Conservation (phyloP, 2,888 invertebrate genomes). For the Gisinianus flammeolus region DNA sequence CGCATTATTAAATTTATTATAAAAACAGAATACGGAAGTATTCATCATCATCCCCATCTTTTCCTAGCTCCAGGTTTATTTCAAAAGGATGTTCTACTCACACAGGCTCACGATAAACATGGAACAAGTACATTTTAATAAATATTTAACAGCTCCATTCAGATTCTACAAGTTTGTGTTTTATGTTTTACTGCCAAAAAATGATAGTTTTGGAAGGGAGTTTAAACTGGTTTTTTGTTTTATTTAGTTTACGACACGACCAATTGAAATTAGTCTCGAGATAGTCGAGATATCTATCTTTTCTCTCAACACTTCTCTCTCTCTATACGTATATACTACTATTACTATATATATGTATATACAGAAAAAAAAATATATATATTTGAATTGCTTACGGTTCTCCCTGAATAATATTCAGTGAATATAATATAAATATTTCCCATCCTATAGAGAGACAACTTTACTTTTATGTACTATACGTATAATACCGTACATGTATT, state of each 20-base stretch:
- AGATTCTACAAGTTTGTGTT: not conserved
- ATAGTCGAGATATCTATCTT: conserved; percentile 3
- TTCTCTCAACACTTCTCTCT: not conserved
- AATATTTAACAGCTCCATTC: conserved; percentile 24
- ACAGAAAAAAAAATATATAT: too few species aligned
- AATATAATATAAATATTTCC: conserved; percentile 14
- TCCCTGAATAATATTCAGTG: not conserved
- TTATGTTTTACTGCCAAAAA: conserved; percentile 37
- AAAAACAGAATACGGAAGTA: conserved; percentile 36
- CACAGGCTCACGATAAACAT: conserved; percentile 25
- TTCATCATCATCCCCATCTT: conserved; percentile 23
- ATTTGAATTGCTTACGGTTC: conserved; percentile 14
- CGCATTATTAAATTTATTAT: conserved; percentile 17
- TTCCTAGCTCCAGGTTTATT: conserved; percentile 18
- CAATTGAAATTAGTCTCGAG: conserved; percentile 20
- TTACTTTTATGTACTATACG: not conserved
- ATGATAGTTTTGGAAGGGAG: conserved; percentile 22
- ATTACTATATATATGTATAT: not conserved
- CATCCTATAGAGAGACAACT: not conserved
- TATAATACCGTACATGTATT: too few species aligned
- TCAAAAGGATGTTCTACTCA: conserved; percentile 36
- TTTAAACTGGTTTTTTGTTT: conserved; percentile 28
- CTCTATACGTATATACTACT: not conserved
- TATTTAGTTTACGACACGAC: conserved; percentile 8
- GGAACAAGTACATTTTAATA: conserved; percentile 14